Percentiles rank a stretch among this genome's conserved stretches.
phyloP scores from a whole-genome alignment of 2,888 invertebrate species.

The Thecocarcelia acutangulata region DNA sequence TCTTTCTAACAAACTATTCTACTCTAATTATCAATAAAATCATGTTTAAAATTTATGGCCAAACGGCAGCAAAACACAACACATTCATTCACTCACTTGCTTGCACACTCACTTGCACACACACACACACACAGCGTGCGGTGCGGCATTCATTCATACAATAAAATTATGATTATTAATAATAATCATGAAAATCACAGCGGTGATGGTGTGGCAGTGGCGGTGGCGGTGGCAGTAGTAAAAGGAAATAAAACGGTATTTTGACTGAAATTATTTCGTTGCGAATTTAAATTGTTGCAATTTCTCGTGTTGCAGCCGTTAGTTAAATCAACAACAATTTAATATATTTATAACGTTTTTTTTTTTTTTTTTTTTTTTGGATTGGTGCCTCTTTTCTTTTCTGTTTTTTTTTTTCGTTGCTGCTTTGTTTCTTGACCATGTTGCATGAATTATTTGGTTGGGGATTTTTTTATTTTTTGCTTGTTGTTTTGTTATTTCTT shows the following conservation, averaged over 20 bases:
- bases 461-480: too few species aligned
- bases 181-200: conserved; percentile 44
- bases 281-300: conserved; percentile 18
- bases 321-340: conserved; percentile 48
- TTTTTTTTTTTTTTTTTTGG: conserved; percentile 15
- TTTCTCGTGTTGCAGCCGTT: conserved; percentile 43
- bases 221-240: conserved; percentile 36
- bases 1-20: conserved; percentile 55
- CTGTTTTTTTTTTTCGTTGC: not conserved
- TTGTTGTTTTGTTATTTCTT: conserved; percentile 41
- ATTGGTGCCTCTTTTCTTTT: conserved; percentile 26
- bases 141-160: not conserved
- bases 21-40: conserved; percentile 69
- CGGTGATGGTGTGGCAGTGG: conserved; percentile 11
- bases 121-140: too few species aligned
- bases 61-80: conserved; percentile 31
- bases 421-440: conserved; percentile 35
- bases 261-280: conserved; percentile 37
- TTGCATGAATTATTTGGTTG: conserved; percentile 34
- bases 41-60: conserved; percentile 65
- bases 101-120: not conserved
- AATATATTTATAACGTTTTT: conserved; percentile 44
- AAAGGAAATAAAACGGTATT: conserved; percentile 61
- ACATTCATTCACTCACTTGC: not conserved
- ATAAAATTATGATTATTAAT: conserved; percentile 54